Evolutionary conservation across 2,113 vertebrate genomes (phyloP).

Genomic region (Carlito syrichta): DNA sequence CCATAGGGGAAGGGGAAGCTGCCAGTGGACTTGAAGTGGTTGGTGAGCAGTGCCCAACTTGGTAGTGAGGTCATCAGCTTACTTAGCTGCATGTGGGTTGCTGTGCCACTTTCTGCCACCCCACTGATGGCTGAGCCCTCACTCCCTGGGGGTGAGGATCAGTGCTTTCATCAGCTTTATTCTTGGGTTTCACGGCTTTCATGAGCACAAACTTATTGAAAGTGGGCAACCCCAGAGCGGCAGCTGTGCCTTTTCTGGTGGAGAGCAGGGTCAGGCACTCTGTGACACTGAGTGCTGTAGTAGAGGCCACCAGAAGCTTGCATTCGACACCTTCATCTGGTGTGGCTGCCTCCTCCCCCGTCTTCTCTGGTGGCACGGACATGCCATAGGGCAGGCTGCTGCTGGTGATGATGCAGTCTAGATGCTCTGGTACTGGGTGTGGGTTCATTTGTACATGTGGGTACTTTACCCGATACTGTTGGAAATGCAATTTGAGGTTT

Average conservation of each 20-base stretch:
- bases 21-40: constrained; percentile 80
- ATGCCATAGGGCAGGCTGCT: no score
- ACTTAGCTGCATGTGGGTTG: constrained; percentile 78
- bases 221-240: constrained; percentile 66
- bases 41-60: constrained; percentile 88
- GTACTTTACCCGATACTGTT: no score
- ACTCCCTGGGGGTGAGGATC: constrained; percentile 70
- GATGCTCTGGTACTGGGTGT: no score
- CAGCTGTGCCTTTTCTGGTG: constrained; percentile 42
- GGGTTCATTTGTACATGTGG: no score
- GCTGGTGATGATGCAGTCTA: no score
- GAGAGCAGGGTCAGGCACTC: constrained; percentile 75
- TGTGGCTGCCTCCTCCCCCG: constrained; percentile 45
- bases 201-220: constrained; percentile 82
- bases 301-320: constrained; percentile 76
- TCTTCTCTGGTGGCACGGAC: no score
- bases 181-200: constrained; percentile 79
- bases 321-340: constrained; percentile 56
- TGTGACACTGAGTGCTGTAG: constrained; percentile 67
- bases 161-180: constrained; percentile 80
- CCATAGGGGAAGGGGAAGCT: constrained; percentile 89
- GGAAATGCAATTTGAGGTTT: no score
- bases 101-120: constrained; percentile 55
- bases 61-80: constrained; percentile 84
- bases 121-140: constrained; percentile 67